These are phyloP conservation scores for Meloidogyne exigua DNA, from an alignment of 1,140 invertebrate genomes.

Conservation along the genomic window DNA sequence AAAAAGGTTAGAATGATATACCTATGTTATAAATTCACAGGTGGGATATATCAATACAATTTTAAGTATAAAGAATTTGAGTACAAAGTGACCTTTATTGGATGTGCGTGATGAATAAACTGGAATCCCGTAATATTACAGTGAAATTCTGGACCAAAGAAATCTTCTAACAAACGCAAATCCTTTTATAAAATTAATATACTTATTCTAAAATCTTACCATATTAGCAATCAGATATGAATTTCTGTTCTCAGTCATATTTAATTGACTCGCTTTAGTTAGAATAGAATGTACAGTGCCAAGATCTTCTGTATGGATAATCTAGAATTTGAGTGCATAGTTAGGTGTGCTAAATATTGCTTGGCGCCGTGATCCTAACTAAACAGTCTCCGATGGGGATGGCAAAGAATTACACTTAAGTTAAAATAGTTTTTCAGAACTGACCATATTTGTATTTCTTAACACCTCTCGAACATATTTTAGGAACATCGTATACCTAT, in stretches of 20 bases:
- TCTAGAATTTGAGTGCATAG: slow-evolving; percentile 48
- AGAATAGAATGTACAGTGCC: slow-evolving; percentile 53
- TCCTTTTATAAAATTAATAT: slow-evolving; percentile 39
- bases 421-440: too few species aligned
- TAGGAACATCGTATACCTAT: slow-evolving; percentile 49
- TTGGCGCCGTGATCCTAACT: too few species aligned
- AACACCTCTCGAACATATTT: slow-evolving; percentile 54
- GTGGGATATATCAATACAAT: too few species aligned
- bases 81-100: slow-evolving; percentile 56
- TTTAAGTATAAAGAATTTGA: background rate
- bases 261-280: slow-evolving; percentile 47
- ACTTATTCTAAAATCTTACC: slow-evolving; percentile 24
- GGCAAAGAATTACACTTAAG: too few species aligned
- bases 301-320: slow-evolving; percentile 55
- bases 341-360: too few species aligned
- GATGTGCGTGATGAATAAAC: slow-evolving; percentile 51
- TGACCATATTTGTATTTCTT: slow-evolving; percentile 57
- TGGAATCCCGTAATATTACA: slow-evolving; percentile 62
- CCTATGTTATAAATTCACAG: too few species aligned
- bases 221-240: slow-evolving; percentile 59
- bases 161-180: slow-evolving; percentile 55
- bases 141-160: slow-evolving; percentile 49
- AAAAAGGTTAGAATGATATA: background rate
- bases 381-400: too few species aligned
- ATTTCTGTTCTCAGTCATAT: slow-evolving; percentile 56